Evolutionary conservation across 53 echinoderm and acorn worm genomes (phyloP).

Genomic region (Arbacia lixula): DNA sequence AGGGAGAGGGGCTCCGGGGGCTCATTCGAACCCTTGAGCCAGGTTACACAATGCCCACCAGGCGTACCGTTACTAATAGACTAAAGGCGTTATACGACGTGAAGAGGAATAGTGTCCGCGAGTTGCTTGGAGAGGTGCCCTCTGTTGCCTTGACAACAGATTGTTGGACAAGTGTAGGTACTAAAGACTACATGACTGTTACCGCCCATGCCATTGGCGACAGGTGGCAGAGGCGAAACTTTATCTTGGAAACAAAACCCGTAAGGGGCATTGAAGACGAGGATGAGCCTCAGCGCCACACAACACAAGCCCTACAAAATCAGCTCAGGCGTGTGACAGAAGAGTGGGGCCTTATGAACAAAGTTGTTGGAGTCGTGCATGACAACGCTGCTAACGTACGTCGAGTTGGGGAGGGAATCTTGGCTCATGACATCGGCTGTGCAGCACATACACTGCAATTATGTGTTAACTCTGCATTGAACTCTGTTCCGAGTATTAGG

Average conservation of each 20-base stretch:
- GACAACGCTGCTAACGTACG: slow-evolving; percentile 67
- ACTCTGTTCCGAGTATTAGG: neutral
- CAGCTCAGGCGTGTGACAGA: slow-evolving; percentile 30
- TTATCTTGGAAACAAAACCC: slow-evolving; percentile 35
- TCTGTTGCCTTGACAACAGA: slow-evolving; percentile 52
- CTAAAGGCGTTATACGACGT: slow-evolving; percentile 24
- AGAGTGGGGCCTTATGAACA: slow-evolving; percentile 52
- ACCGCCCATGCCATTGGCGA: slow-evolving; percentile 40
- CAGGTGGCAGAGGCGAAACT: slow-evolving; percentile 30
- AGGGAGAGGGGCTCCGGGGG: slow-evolving; percentile 10
- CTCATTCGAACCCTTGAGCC: slow-evolving; percentile 44
- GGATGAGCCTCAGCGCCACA: slow-evolving; percentile 56
- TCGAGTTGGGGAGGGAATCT: neutral
- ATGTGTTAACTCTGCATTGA: slow-evolving; percentile 45
- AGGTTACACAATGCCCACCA: slow-evolving; percentile 35
- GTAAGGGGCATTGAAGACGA: slow-evolving; percentile 4
- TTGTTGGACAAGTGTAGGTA: slow-evolving; percentile 17
- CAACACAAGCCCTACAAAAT: slow-evolving; percentile 34
- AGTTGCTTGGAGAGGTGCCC: neutral
- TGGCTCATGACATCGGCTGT: slow-evolving; percentile 28
- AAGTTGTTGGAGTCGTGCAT: slow-evolving; percentile 58
- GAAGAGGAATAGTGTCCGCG: neutral
- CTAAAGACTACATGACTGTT: slow-evolving; percentile 37
- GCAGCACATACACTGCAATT: slow-evolving; percentile 68
- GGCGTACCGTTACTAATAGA: slow-evolving; percentile 17